These are phyloP conservation scores for Coreius guichenoti DNA, from an alignment of 2,797 vertebrate genomes.

Conservation along the genomic window DNA sequence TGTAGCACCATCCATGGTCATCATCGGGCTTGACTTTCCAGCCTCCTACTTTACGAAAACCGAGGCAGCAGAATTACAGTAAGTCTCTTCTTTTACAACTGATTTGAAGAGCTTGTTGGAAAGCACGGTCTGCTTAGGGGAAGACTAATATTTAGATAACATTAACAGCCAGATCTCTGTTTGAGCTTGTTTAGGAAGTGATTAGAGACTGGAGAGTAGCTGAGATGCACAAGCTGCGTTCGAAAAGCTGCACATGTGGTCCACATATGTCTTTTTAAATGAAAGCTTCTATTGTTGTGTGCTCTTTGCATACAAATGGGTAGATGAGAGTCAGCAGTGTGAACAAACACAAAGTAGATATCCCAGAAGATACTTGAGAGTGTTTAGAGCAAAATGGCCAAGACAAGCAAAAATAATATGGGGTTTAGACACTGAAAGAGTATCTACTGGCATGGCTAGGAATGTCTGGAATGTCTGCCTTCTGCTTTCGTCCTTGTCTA, in stretches of 20 bases:
- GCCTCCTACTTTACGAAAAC: not conserved
- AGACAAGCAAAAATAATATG: slow-evolving; percentile 55
- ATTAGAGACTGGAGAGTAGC: slow-evolving; percentile 51
- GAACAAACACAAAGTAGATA: slow-evolving; percentile 63
- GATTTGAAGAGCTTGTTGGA: slow-evolving; percentile 41
- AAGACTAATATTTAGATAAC: slow-evolving; percentile 59
- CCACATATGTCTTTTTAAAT: slow-evolving; percentile 64
- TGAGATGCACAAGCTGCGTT: slow-evolving; percentile 33
- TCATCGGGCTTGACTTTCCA: slow-evolving; percentile 14
- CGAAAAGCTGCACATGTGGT: slow-evolving; percentile 66
- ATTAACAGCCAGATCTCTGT: slow-evolving; percentile 49
- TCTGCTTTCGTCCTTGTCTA: slow-evolving; percentile 68
- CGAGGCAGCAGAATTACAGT: slow-evolving; percentile 10
- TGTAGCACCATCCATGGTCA: not conserved
- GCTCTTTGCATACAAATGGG: slow-evolving; percentile 62
- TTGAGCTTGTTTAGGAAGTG: slow-evolving; percentile 57
- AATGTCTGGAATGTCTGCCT: slow-evolving; percentile 78
- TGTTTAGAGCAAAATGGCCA: slow-evolving; percentile 49
- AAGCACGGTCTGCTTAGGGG: slow-evolving; percentile 17
- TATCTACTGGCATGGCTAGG: slow-evolving; percentile 70
- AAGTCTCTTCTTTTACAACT: slow-evolving; percentile 9
- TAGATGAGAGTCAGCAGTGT: slow-evolving; percentile 64
- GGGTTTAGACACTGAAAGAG: slow-evolving; percentile 63
- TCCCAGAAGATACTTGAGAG: slow-evolving; percentile 62
- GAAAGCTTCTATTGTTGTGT: slow-evolving; percentile 36